Conservation (phyloP, 1,140 invertebrate genomes). For the Platorchestia sp. region DNA sequence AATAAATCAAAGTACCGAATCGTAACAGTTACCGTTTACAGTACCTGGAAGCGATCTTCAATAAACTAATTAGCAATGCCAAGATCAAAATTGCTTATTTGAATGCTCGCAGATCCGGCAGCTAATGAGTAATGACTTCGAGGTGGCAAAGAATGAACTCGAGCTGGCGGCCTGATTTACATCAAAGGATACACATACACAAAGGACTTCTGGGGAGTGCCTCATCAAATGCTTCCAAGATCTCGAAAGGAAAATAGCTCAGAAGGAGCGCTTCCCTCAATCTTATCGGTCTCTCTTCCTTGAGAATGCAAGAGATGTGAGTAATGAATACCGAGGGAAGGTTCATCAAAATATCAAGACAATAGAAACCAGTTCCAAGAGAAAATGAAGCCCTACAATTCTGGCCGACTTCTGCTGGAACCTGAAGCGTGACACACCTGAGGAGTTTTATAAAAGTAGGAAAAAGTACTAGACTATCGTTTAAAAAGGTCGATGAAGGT, state of each 20-base stretch:
- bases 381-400: slow-evolving; percentile 63
- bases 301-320: slow-evolving; percentile 64
- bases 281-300: slow-evolving; percentile 61
- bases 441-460: slow-evolving; percentile 45
- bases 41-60: slow-evolving; percentile 68
- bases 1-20: slow-evolving; percentile 70
- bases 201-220: slow-evolving; percentile 50
- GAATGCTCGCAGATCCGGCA: slow-evolving; percentile 62
- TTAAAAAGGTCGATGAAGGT: not conserved
- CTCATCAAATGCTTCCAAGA: slow-evolving; percentile 56
- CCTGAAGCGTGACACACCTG: slow-evolving; percentile 54
- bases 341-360: slow-evolving; percentile 67
- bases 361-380: slow-evolving; percentile 67
- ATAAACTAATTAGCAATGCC: slow-evolving; percentile 64
- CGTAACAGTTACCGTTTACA: slow-evolving; percentile 69
- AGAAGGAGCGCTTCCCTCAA: slow-evolving; percentile 60
- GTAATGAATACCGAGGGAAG: slow-evolving; percentile 68
- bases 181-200: slow-evolving; percentile 57
- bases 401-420: slow-evolving; percentile 67
- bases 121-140: slow-evolving; percentile 58
- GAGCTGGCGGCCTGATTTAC: slow-evolving; percentile 56
- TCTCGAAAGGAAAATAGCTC: slow-evolving; percentile 61
- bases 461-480: slow-evolving; percentile 7
- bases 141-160: slow-evolving; percentile 33
- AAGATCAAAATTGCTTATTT: slow-evolving; percentile 70